Evolutionary conservation across 2,113 vertebrate species (phyloP).

Genomic region (Aspidoscelis tigris): DNA sequence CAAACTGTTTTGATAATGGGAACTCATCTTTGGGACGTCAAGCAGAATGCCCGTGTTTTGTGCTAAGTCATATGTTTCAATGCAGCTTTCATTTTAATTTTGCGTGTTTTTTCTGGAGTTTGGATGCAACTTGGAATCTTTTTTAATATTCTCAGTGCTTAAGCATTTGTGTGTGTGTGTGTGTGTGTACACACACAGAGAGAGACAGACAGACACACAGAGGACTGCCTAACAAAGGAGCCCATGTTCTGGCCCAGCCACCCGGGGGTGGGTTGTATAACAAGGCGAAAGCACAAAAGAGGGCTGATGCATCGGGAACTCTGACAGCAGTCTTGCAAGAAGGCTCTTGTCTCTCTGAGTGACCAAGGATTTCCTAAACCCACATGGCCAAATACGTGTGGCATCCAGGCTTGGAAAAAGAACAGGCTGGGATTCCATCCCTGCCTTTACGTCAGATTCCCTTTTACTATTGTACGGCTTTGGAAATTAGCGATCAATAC

Average conservation of each 20-base stretch:
- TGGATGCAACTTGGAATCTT: neutral
- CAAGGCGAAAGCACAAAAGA: slow-evolving; percentile 50
- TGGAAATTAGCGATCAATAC: slow-evolving; percentile 58
- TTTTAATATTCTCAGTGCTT: neutral
- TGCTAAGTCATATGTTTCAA: neutral
- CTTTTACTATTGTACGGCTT: slow-evolving; percentile 64
- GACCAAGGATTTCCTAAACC: slow-evolving; percentile 65
- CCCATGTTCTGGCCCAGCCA: slow-evolving; percentile 50
- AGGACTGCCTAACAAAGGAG: slow-evolving; percentile 25
- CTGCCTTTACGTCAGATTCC: slow-evolving; percentile 62
- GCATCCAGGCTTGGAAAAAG: slow-evolving; percentile 58
- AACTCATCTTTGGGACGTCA: neutral
- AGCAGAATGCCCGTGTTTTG: neutral
- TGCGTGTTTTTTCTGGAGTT: neutral
- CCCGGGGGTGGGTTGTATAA: slow-evolving; percentile 50
- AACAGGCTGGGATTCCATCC: slow-evolving; percentile 62
- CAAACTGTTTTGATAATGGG: too few relatives aligned
- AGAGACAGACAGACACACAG: neutral
- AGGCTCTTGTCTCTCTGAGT: slow-evolving; percentile 52
- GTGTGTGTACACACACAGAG: too few relatives aligned
- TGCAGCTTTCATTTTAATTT: neutral
- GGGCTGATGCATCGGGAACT: slow-evolving; percentile 52
- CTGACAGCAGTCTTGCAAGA: slow-evolving; percentile 53
- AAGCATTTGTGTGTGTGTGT: neutral
- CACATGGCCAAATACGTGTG: slow-evolving; percentile 56